Conservation (phyloP, 1,140 invertebrate species). For the Megathymus violae region DNA sequence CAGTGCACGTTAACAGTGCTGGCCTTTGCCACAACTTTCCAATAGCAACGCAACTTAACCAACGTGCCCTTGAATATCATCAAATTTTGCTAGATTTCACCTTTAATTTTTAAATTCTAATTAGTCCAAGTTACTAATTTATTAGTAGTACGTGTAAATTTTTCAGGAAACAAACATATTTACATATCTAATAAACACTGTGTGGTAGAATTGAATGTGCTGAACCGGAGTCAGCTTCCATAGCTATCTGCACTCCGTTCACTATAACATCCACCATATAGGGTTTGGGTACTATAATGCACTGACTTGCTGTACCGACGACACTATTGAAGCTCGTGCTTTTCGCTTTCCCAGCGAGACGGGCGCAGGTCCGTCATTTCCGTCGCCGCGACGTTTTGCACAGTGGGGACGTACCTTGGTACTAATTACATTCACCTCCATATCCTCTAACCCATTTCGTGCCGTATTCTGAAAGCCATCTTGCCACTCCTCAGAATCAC, state of each 20-base stretch:
- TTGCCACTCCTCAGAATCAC: conserved; percentile 27
- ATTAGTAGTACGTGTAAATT: conserved; percentile 9
- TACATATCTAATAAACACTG: conserved; percentile 15
- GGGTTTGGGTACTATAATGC: not conserved
- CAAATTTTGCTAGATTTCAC: conserved; percentile 24
- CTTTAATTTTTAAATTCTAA: conserved; percentile 32
- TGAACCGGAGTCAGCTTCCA: conserved; percentile 40
- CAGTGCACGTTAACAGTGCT: conserved; percentile 32
- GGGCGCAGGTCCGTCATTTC: conserved; percentile 13
- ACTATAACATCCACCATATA: conserved; percentile 24
- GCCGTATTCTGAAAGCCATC: conserved; percentile 27
- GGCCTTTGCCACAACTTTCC: conserved; percentile 35
- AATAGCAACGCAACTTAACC: conserved; percentile 32
- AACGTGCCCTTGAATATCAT: conserved; percentile 23
- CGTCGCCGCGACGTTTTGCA: conserved; percentile 28
- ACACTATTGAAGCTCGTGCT: conserved; percentile 5
- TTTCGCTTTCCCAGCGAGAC: not conserved
- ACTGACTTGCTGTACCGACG: not conserved
- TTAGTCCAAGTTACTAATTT: conserved; percentile 38
- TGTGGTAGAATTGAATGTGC: conserved; percentile 37
- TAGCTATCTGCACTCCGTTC: conserved; percentile 18
- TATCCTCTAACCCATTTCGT: conserved; percentile 25
- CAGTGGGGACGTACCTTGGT: conserved; percentile 38
- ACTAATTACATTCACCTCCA: conserved; percentile 44
- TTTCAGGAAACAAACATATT: conserved; percentile 12